Conservation (phyloP, 2,888 invertebrate genomes). For the Rhamnusium bicolor region DNA sequence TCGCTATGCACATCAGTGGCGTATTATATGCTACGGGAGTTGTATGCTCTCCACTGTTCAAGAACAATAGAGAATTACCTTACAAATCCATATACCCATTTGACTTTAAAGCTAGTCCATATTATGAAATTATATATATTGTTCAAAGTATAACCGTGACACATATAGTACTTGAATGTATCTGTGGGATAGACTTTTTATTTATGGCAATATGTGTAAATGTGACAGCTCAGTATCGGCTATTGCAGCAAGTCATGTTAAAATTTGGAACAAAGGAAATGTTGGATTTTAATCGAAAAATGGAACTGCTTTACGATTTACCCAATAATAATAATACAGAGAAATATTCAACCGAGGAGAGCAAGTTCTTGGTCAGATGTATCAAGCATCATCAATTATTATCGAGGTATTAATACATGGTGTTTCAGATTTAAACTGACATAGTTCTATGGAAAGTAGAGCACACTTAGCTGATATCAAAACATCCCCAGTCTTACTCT, state of each 20-base stretch:
- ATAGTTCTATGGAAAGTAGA: too few species aligned
- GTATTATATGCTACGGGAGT: constrained; percentile 34
- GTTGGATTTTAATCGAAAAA: constrained; percentile 12
- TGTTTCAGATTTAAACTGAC: too few species aligned
- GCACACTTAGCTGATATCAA: too few species aligned
- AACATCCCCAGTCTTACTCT: too few species aligned
- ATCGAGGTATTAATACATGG: too few species aligned
- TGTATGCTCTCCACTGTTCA: constrained; percentile 30
- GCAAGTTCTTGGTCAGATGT: constrained; percentile 31
- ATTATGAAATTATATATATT: constrained; percentile 42
- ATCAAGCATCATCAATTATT: constrained; percentile 47
- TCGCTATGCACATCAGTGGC: background rate
- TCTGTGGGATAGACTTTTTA: constrained; percentile 44
- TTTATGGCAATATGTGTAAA: constrained; percentile 44
- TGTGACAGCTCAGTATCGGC: constrained; percentile 40
- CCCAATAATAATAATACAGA: background rate
- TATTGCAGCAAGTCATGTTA: constrained; percentile 28
- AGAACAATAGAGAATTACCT: constrained; percentile 33
- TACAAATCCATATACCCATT: constrained; percentile 44
- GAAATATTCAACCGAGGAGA: background rate
- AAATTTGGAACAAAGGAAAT: constrained; percentile 36
- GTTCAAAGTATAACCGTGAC: constrained; percentile 33
- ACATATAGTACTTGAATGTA: constrained; percentile 31
- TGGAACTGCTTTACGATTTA: background rate
- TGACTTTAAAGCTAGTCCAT: constrained; percentile 37